phyloP scores from a whole-genome alignment of 2,888 invertebrate genomes.

The Mesorhabditis spiculigera region DNA sequence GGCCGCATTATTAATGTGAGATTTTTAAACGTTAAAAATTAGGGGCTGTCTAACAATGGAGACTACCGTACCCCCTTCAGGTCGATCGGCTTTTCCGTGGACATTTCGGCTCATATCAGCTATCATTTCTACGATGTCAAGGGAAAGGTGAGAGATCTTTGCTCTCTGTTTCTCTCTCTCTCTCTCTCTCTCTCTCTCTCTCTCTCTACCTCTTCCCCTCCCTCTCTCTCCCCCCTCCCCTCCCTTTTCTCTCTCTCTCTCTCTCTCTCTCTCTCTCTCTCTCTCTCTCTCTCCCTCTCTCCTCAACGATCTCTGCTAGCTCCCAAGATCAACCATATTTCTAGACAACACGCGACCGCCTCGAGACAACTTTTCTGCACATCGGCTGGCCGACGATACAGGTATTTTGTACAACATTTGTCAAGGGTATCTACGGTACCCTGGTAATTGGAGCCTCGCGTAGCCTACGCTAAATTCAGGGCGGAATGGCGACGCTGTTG shows the following conservation, averaged over 20 bases:
- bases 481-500: constrained; percentile 34
- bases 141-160: constrained; percentile 18
- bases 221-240: not conserved
- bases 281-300: too few species aligned
- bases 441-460: too few species aligned
- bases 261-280: too few species aligned
- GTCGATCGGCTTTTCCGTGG: constrained; percentile 45
- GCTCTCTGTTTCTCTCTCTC: too few species aligned
- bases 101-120: constrained; percentile 46
- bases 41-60: too few species aligned
- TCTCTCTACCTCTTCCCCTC: too few species aligned
- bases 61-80: not conserved
- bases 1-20: constrained; percentile 40
- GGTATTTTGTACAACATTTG: not conserved
- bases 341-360: constrained; percentile 28
- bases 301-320: too few species aligned
- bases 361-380: constrained; percentile 30
- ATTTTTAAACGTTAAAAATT: not conserved
- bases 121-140: constrained; percentile 44
- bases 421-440: not conserved
- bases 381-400: constrained; percentile 47
- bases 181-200: too few species aligned
- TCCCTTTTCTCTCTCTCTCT: not conserved
- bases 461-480: constrained; percentile 12
- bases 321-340: constrained; percentile 3